Evolutionary conservation across 2,888 invertebrate genomes (phyloP).

Genomic region (Epistrophe grossulariae): DNA sequence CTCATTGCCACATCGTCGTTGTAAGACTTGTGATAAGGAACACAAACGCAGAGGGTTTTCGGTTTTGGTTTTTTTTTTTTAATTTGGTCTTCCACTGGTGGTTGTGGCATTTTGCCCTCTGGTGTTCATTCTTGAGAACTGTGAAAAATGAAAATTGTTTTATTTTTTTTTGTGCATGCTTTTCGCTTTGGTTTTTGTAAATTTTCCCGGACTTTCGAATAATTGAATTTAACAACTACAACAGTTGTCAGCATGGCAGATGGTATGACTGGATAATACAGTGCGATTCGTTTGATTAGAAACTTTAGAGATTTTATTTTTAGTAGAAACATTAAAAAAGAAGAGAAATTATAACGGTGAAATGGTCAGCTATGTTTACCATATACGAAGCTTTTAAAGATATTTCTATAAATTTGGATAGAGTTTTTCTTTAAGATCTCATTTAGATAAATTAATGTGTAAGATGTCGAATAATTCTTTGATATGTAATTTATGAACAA

Average conservation of each 20-base stretch:
- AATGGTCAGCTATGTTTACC: background rate
- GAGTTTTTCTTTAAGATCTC: too few relatives aligned
- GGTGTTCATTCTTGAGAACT: slow-evolving; percentile 10
- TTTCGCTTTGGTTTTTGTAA: slow-evolving; percentile 5
- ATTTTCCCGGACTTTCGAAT: slow-evolving; percentile 23
- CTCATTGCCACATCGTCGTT: background rate
- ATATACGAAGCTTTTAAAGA: too few relatives aligned
- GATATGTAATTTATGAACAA: too few relatives aligned
- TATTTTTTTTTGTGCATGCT: background rate
- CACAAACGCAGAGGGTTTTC: slow-evolving; percentile 19
- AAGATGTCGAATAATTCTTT: too few relatives aligned
- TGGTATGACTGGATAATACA: background rate
- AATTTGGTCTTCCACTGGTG: slow-evolving; percentile 1
- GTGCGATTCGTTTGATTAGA: background rate
- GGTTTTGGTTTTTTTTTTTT: background rate
- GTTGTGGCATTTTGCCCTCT: slow-evolving; percentile 10
- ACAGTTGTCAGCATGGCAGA: background rate
- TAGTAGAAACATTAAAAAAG: background rate
- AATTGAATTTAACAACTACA: slow-evolving; percentile 50
- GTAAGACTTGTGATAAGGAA: slow-evolving; percentile 56
- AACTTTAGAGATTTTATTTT: background rate
- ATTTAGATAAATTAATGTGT: too few relatives aligned
- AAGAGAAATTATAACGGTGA: background rate
- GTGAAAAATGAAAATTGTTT: slow-evolving; percentile 49
- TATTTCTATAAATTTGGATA: too few relatives aligned